Evolutionary conservation across 2,113 vertebrate genomes (phyloP), one percentile per base, ranked within the genome.

Genomic region (Pygoscelis antarcticus): DNA sequence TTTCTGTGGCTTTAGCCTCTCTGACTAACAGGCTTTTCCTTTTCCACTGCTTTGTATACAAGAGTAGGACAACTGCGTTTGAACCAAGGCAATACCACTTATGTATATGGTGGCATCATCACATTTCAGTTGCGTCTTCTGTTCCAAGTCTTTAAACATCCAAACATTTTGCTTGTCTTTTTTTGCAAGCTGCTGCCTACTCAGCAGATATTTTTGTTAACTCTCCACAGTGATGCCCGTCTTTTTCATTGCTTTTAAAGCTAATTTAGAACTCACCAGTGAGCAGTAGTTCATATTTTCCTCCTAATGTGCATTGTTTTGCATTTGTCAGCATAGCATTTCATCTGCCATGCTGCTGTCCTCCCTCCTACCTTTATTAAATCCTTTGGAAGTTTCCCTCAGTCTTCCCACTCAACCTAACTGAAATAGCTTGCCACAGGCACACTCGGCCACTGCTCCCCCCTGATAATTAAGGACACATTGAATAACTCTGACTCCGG

Each of bases 11-110:
- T 90, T 9, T 29, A 62, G 58, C 81, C 40, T 36, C 72, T 27
- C 23, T 11, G 12, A 10, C 46, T 7, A 11, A 32, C 9, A 16
- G n/a, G 13, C 10, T 55, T 66, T 74, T 64, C 40, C 55, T 17
- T 29, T 20, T 26, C 58, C 3, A 17, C 13, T 3, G 2, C 6
- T 3, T 5, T 13, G 23, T 6, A 4, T 9, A 11, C 2, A 13
- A 42, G 34, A 38, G 29, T 54, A 66, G 71, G 46, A 32, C 7
- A 57, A 3, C 55, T 4, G 30, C 0, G 0, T 44, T 13, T 23
- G 16, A 51, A 4, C 5, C 15, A 30, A 77, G 49, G 19, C 29
- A 14, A 5, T 15, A 23, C 9, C 36, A 4, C 23, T 18, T 14
- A 9, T 1, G 2, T 9, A 6, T 6, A 5, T 2, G 19, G 46